phyloP scores from a whole-genome alignment of 2,888 invertebrate genomes.

The Drosophila merina region DNA sequence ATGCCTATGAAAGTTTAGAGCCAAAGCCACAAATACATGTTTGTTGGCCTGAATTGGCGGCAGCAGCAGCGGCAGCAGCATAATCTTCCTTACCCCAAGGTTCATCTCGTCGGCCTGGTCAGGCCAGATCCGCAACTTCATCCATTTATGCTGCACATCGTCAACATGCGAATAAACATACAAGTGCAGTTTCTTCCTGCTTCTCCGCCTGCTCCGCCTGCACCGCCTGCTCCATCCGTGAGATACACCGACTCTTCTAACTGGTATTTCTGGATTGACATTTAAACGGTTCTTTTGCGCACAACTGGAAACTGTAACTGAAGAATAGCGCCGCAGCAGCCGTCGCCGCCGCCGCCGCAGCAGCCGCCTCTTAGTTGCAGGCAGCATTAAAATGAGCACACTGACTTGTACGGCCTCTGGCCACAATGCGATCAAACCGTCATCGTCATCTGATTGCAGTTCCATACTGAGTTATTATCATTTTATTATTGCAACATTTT shows the following conservation, averaged over 20 bases:
- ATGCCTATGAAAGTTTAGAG: slow-evolving; percentile 3
- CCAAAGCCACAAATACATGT: slow-evolving; percentile 16
- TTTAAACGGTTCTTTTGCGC: slow-evolving; percentile 80
- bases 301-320: slow-evolving; percentile 69
- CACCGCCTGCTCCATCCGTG: slow-evolving; percentile 35
- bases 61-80: slow-evolving; percentile 30
- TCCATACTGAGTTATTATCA: slow-evolving; percentile 57
- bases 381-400: slow-evolving; percentile 71
- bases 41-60: slow-evolving; percentile 45
- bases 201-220: slow-evolving; percentile 16
- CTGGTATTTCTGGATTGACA: slow-evolving; percentile 81
- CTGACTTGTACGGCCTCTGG: slow-evolving; percentile 69
- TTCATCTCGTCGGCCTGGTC: slow-evolving; percentile 45
- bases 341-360: slow-evolving; percentile 43
- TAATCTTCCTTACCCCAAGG: slow-evolving; percentile 43
- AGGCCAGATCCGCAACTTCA: slow-evolving; percentile 35
- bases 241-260: slow-evolving; percentile 69
- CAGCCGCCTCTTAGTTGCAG: not conserved
- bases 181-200: slow-evolving; percentile 71
- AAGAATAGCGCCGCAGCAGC: slow-evolving; percentile 50
- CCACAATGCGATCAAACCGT: slow-evolving; percentile 46
- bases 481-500: slow-evolving; percentile 26
- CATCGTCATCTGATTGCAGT: slow-evolving; percentile 56
- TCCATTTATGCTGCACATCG: slow-evolving; percentile 69
- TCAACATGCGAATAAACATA: slow-evolving; percentile 67